Base-by-base conservation (phyloP, 2,113 vertebrate species). In the Malurus elegans region DNA sequence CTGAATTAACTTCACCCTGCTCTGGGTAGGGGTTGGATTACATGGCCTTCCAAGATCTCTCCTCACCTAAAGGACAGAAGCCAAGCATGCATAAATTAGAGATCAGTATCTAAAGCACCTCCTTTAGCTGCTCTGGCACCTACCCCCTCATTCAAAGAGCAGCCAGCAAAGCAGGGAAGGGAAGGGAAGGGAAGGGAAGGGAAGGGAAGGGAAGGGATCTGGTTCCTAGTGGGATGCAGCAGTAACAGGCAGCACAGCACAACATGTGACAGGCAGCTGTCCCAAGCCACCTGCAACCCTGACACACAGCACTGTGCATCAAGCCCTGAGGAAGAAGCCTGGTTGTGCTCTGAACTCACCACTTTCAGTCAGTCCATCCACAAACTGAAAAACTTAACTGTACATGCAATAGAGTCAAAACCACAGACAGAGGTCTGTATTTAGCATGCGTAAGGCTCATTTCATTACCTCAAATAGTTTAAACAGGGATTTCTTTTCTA, bases 1-100 rank as follows among this genome's bases (percentile, higher is more conserved):
- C 6, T 4, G 3, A 56, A n/a, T 45, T 66, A 48, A 65, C 23
- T 50, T 70, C 60, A 36, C 47, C 17, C 42, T 61, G 45, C 40
- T 67, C 44, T 48, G n/a, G 79, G 28, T 21, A 81, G 44, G 19
- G 10, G 15, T 7, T 72, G 45, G 31, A 62, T 24, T 71, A 64
- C 10, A 19, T 0, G 12, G 70, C 36, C 61, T 64, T 64, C 34
- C 40, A 26, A 65, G 17, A 66, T 64, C 23, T 25, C 47, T 74
- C 65, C 60, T 31, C 60, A 54, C 19, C 34, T 34, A 48, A 48
- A 51, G 3, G 42, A 73, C 51, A 80, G 53, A 90, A 62, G 54
- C 10, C 72, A 91, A 79, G 42, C 26, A 65, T 48, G 61, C 74
- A 67, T 57, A 79, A 71, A 88, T 62, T 66, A 74, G 44, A 90